Evolutionary conservation across 2,113 vertebrate species (phyloP).

Genomic region (Nothocercus nigrocapillus): DNA sequence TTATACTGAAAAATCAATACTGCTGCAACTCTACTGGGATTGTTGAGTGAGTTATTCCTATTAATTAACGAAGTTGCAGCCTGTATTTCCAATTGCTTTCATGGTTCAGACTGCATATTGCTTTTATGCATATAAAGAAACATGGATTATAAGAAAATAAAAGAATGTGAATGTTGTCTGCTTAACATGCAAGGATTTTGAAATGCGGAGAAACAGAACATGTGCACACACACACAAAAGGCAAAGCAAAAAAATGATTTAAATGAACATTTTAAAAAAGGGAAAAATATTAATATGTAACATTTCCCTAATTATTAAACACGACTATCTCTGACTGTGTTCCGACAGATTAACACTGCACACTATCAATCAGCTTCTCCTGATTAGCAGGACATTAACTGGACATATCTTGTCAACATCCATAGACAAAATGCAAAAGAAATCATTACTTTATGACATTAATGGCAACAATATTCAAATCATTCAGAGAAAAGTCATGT

Average conservation of each 20-base stretch:
- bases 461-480: not conserved
- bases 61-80: constrained; percentile 1
- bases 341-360: not conserved
- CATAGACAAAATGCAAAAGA: not conserved
- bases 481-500: not conserved
- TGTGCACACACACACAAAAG: rapidly evolving
- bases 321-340: not conserved
- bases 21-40: not conserved
- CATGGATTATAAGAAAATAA: not conserved
- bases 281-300: not conserved
- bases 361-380: not conserved
- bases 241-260: not conserved
- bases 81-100: not conserved
- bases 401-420: not conserved
- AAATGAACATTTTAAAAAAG: not conserved
- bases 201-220: not conserved
- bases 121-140: not conserved
- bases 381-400: not conserved
- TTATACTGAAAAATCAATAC: constrained; percentile 56
- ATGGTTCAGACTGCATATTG: not conserved
- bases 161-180: not conserved
- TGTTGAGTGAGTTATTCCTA: constrained; percentile 20
- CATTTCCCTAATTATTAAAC: not conserved
- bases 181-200: not conserved
- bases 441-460: not conserved